These are phyloP conservation scores for Ptychoptera albimana DNA, from an alignment of 2,888 invertebrate genomes.

Conservation along the genomic window DNA sequence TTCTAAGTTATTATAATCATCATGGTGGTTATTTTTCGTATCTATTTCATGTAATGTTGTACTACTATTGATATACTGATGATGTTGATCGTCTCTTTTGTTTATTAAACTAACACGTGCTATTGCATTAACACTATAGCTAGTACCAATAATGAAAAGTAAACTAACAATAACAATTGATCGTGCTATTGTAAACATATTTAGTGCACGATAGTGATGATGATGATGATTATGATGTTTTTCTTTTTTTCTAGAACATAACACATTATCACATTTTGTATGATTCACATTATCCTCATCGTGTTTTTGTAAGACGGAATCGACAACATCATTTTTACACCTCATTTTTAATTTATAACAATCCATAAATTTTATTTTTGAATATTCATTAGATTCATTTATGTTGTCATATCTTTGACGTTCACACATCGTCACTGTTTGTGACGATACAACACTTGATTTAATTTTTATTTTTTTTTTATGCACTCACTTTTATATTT, in stretches of 20 bases:
- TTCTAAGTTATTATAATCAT: slow-evolving; percentile 10
- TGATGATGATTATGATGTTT: not conserved
- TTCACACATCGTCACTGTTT: too few species aligned
- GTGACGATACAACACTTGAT: too few species aligned
- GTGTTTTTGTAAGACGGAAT: too few species aligned
- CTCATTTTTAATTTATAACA: too few species aligned
- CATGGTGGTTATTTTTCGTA: slow-evolving; percentile 11
- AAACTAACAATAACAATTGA: not conserved
- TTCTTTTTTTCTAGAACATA: not conserved
- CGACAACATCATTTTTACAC: too few species aligned
- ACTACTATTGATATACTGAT: slow-evolving; percentile 5
- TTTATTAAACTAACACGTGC: slow-evolving; percentile 2
- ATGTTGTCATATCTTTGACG: too few species aligned
- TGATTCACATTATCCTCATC: too few species aligned
- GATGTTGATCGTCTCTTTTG: slow-evolving; percentile 2
- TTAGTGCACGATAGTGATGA: not conserved
- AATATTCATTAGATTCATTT: too few species aligned
- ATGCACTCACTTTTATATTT: too few species aligned
- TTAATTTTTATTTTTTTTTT: too few species aligned
- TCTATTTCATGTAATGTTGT: slow-evolving; percentile 11
- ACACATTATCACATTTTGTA: too few species aligned
- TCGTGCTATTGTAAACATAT: not conserved
- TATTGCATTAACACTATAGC: not conserved
- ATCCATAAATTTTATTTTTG: too few species aligned
- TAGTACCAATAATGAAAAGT: not conserved